Percentiles rank a stretch among this genome's conserved stretches.
Evolutionary conservation across 2,113 vertebrate species (phyloP).

Genomic region (Melanerpes aurifrons): DNA sequence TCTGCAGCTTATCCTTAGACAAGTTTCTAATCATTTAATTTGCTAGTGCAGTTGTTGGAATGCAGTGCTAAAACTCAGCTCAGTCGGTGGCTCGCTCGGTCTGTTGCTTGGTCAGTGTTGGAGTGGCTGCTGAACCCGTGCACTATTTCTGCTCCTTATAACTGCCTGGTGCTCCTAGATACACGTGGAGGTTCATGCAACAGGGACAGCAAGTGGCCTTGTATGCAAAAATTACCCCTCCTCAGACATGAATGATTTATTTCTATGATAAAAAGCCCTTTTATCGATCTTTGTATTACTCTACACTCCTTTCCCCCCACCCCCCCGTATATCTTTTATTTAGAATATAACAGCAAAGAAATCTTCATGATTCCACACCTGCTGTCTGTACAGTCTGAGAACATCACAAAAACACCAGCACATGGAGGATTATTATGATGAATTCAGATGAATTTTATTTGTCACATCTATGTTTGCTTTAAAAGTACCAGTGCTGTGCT

Average conservation of each 20-base stretch:
- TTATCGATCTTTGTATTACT: background rate
- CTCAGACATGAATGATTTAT: background rate
- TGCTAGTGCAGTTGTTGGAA: background rate
- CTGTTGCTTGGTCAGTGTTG: background rate
- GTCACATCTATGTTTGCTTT: background rate
- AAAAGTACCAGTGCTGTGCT: background rate
- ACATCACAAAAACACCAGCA: background rate
- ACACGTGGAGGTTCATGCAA: background rate
- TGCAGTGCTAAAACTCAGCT: background rate
- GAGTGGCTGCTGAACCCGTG: background rate
- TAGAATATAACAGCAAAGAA: background rate
- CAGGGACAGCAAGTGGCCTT: background rate
- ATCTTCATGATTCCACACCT: background rate
- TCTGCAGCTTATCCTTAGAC: background rate
- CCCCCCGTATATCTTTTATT: background rate
- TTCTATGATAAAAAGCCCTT: background rate
- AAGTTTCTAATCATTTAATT: background rate
- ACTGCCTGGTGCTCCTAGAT: background rate
- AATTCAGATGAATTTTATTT: background rate
- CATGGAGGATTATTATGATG: background rate
- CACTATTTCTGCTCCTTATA: background rate
- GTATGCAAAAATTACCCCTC: background rate
- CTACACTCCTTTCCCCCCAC: background rate
- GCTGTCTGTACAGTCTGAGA: background rate
- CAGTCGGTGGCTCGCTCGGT: background rate